These are phyloP conservation scores for Nomada flava DNA, from an alignment of 2,888 invertebrate genomes.

Conservation along the genomic window DNA sequence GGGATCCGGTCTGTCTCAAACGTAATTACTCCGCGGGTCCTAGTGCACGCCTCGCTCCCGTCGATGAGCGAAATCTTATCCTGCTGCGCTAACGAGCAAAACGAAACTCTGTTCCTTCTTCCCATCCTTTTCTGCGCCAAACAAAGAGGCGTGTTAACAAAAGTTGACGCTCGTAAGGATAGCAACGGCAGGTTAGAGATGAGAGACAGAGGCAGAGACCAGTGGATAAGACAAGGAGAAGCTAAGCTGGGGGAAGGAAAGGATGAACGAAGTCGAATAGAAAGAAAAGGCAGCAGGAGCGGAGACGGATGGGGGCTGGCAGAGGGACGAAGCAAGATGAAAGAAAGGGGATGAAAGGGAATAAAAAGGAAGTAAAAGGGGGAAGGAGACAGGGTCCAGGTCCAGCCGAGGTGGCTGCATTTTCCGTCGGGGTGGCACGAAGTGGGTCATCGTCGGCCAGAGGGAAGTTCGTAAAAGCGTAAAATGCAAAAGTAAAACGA, in stretches of 20 bases:
- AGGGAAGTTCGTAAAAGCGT: slow-evolving; percentile 64
- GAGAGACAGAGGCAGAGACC: not conserved
- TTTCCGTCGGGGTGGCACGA: slow-evolving; percentile 60
- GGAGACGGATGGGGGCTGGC: not conserved
- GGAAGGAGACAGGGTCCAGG: slow-evolving; percentile 16
- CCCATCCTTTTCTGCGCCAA: not conserved
- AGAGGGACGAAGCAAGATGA: not conserved
- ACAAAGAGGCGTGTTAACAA: slow-evolving; percentile 29
- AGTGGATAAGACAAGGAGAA: no score
- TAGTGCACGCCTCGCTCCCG: not conserved
- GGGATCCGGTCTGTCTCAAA: slow-evolving; percentile 38
- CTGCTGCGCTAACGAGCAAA: slow-evolving; percentile 46
- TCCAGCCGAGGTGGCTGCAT: slow-evolving; percentile 12
- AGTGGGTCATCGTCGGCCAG: slow-evolving; percentile 62
- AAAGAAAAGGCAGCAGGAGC: slow-evolving; percentile 42
- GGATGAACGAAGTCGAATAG: slow-evolving; percentile 52
- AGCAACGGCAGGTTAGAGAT: not conserved
- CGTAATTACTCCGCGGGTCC: slow-evolving; percentile 55
- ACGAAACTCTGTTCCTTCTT: slow-evolving; percentile 43
- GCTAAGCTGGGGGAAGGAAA: slow-evolving; percentile 43
- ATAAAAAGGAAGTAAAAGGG: slow-evolving; percentile 8
- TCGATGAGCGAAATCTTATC: slow-evolving; percentile 22
- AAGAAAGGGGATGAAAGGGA: slow-evolving; percentile 1
- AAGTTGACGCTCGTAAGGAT: slow-evolving; percentile 3
- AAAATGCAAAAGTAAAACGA: slow-evolving; percentile 61